Percentiles rank a stretch among this genome's conserved stretches.
Evolutionary conservation across 2,797 vertebrate genomes (phyloP).

Genomic region (Enteromius viviparus): DNA sequence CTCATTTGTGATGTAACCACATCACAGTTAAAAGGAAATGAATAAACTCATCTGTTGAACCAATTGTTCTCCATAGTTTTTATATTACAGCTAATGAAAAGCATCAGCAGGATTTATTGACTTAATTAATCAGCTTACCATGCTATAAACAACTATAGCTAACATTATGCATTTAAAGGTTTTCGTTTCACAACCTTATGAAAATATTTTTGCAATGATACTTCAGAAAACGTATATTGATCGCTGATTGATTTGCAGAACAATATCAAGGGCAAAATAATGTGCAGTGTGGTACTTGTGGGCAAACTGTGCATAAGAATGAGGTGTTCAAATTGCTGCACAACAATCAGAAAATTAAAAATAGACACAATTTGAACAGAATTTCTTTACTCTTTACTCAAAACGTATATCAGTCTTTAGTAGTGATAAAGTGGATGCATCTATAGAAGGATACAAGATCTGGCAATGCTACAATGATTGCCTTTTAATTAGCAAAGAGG

Average conservation of each 20-base stretch:
- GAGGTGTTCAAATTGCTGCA: neutral
- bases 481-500: neutral
- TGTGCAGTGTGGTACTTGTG: neutral
- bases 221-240: conserved; percentile 14
- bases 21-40: conserved; percentile 39
- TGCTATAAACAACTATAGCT: conserved; percentile 52
- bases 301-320: neutral
- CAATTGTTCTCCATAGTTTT: conserved; percentile 51
- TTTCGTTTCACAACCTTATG: conserved; percentile 51
- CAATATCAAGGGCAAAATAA: conserved; percentile 4
- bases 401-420: neutral
- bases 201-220: conserved; percentile 51
- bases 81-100: conserved; percentile 67
- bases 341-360: neutral
- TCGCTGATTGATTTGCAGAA: neutral
- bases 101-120: conserved; percentile 64
- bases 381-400: neutral
- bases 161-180: conserved; percentile 62
- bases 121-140: conserved; percentile 68
- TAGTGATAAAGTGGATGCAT: neutral
- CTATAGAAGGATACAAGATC: neutral
- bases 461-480: neutral
- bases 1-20: conserved; percentile 44
- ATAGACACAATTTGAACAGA: neutral
- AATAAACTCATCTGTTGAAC: conserved; percentile 55